Conservation (phyloP, 2,797 vertebrate species). For the Eulemur mongoz region DNA sequence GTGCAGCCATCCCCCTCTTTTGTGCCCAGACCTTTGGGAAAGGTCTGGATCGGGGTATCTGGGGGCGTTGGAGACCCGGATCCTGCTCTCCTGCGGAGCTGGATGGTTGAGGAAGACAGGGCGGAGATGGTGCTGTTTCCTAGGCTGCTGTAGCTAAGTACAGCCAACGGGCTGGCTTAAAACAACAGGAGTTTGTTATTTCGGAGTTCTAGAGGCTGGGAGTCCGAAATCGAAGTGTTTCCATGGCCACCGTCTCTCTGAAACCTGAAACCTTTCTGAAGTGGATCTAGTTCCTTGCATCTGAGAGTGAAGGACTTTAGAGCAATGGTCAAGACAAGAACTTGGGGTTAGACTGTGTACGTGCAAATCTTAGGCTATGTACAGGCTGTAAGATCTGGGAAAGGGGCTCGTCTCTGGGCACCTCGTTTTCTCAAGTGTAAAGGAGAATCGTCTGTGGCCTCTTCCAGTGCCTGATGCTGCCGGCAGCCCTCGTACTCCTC, state of each 20-base stretch:
- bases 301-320: not conserved
- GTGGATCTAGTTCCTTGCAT: not conserved
- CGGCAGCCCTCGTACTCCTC: rapidly evolving
- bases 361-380: rapidly evolving
- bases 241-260: rapidly evolving
- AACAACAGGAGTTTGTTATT: not conserved
- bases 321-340: rapidly evolving
- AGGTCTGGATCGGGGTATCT: not conserved
- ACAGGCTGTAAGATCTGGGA: too few relatives aligned
- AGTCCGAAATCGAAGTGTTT: too few relatives aligned
- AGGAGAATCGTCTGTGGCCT: too few relatives aligned
- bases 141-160: not conserved
- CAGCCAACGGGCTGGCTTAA: not conserved
- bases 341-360: rapidly evolving
- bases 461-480: rapidly evolving
- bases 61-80: rapidly evolving
- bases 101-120: rapidly evolving
- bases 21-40: not conserved
- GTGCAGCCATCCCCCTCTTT: not conserved
- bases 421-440: rapidly evolving
- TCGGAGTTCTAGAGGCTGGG: not conserved
- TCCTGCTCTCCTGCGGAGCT: rapidly evolving
- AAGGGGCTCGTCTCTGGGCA: not conserved
- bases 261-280: not conserved
- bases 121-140: not conserved